phyloP scores from a whole-genome alignment of 2,797 vertebrate genomes.

The Neostethus bicornis region DNA sequence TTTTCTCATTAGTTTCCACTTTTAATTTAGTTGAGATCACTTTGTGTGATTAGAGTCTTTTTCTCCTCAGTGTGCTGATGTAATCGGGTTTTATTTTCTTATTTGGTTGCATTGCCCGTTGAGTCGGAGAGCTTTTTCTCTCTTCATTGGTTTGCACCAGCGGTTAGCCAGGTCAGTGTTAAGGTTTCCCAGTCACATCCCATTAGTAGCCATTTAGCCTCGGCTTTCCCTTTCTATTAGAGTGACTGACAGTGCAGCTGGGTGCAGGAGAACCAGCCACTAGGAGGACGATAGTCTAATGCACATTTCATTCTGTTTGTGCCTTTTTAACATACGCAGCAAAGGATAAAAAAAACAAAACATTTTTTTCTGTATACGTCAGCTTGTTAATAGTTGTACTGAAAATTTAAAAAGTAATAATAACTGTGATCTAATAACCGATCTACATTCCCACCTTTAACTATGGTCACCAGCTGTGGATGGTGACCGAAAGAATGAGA shows the following conservation, averaged over 20 bases:
- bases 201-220: slow-evolving; percentile 67
- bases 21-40: slow-evolving; percentile 16
- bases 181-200: slow-evolving; percentile 65
- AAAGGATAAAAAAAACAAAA: background rate
- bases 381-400: too few relatives aligned
- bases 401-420: too few relatives aligned
- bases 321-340: slow-evolving; percentile 26
- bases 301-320: slow-evolving; percentile 45
- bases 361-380: too few relatives aligned
- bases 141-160: slow-evolving; percentile 55
- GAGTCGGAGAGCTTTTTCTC: slow-evolving; percentile 9
- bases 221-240: slow-evolving; percentile 70
- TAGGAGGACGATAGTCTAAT: slow-evolving; percentile 34
- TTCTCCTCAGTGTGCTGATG: slow-evolving; percentile 1
- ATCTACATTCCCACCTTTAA: too few relatives aligned
- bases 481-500: too few relatives aligned
- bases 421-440: too few relatives aligned
- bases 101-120: slow-evolving; percentile 48
- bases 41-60: slow-evolving; percentile 36
- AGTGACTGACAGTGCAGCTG: slow-evolving; percentile 67
- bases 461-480: too few relatives aligned
- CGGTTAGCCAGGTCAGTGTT: slow-evolving; percentile 46
- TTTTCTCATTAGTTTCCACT: slow-evolving; percentile 16
- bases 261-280: slow-evolving; percentile 45
- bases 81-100: slow-evolving; percentile 49